Evolutionary conservation across 2,113 vertebrate genomes (phyloP).

Genomic region (Acinonyx jubatus): DNA sequence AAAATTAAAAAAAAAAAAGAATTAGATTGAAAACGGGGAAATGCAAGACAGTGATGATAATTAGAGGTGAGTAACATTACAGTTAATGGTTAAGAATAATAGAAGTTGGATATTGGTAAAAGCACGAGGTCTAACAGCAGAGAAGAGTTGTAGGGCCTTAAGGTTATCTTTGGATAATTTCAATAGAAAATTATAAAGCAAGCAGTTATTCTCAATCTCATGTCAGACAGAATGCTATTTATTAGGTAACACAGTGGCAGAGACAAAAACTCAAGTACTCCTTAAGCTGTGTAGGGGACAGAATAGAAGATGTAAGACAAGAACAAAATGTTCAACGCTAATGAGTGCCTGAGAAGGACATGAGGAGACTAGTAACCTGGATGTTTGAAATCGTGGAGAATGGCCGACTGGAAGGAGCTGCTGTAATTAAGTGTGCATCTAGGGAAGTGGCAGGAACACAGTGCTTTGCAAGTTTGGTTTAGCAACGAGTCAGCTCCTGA

Average conservation of each 20-base stretch:
- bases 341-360: constrained; percentile 47
- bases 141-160: not conserved
- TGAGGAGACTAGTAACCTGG: constrained; percentile 26
- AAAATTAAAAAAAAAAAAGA: no score
- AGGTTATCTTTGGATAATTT: constrained; percentile 4
- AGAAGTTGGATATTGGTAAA: constrained; percentile 29
- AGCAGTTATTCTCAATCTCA: not conserved
- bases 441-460: constrained; percentile 34
- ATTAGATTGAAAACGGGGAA: not conserved
- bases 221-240: constrained; percentile 16
- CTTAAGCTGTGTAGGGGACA: constrained; percentile 44
- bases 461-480: constrained; percentile 56
- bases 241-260: not conserved
- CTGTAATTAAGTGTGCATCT: constrained; percentile 64
- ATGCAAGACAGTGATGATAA: not conserved
- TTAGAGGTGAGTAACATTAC: not conserved
- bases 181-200: not conserved
- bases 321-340: constrained; percentile 68
- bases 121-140: not conserved
- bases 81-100: constrained; percentile 35
- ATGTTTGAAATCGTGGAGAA: constrained; percentile 36
- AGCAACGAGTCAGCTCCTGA: not conserved
- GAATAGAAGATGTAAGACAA: constrained; percentile 35
- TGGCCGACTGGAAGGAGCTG: constrained; percentile 37
- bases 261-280: constrained; percentile 60